Evolutionary conservation across 2,888 invertebrate genomes (phyloP), one percentile per base, ranked within the genome.

Genomic region (Tortrix viridana): DNA sequence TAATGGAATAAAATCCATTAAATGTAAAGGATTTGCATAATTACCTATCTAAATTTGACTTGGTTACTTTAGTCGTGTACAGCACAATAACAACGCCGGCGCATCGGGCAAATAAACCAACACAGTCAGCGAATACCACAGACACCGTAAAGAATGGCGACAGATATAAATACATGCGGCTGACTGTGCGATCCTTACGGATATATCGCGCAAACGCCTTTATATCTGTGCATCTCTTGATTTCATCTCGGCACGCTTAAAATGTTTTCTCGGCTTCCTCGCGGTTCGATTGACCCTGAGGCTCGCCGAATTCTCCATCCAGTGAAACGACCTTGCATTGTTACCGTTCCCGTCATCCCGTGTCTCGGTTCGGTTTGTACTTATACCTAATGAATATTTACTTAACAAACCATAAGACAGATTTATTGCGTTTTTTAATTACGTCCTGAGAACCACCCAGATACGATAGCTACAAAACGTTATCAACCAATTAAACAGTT

Each of bases 121-220:
- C 74, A 84, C 81, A 83, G 83, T 82, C 82, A 76, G 73, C 78
- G 78, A 82, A 85, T 84, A 79, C 86, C 86, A 75, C 81, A 81
- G 82, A 75, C 82, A 70, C 77, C 76, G 75, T 80, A 79, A 80
- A 81, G 72, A 79, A 81, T 74, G 77, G 75, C 76, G 71, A 65
- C 74, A 67, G 82, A 81, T 84, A 86, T 85, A 86, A 86, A 87
- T 86, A 86, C 80, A 80, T 73, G 68, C 72, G 69, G 66, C 77
- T 74, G 80, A 77, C 79, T 73, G 74, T 71, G 71, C 71, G 78
- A 78, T 82, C 76, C 79, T 49, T 73, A 71, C 73, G 75, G 75
- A 82, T 81, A 81, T 82, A 84, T 84, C 80, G 81, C 71, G 72
- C 74, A 77, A 82, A 81, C 80, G 76, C 74, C 73, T 74, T 69